phyloP scores from a whole-genome alignment of 2,113 vertebrate species.

The Galemys pyrenaicus region DNA sequence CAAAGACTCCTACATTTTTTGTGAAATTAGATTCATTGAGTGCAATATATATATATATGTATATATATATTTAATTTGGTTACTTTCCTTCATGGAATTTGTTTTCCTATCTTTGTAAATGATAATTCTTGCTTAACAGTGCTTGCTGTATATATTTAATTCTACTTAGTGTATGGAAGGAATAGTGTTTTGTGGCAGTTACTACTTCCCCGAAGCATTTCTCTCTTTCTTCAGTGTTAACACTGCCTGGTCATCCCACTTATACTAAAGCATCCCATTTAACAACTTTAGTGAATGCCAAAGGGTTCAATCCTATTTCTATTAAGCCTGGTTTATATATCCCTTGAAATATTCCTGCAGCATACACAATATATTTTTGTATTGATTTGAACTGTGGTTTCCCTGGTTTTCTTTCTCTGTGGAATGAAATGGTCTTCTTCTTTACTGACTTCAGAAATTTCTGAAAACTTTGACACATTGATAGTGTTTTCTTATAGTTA shows the following conservation, averaged over 20 bases:
- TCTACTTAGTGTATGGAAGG: neutral
- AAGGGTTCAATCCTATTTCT: neutral
- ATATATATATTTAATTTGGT: neutral
- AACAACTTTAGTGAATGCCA: neutral
- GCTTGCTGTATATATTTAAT: neutral
- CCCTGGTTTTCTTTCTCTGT: neutral
- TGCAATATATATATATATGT: too few relatives aligned
- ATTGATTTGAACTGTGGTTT: constrained; percentile 54
- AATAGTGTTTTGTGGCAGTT: neutral
- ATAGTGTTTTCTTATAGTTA: neutral
- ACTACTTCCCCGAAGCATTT: neutral
- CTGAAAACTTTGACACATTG: constrained; percentile 17
- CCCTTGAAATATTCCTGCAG: constrained; percentile 5
- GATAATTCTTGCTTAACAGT: neutral
- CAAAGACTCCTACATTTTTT: neutral
- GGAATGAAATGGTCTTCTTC: neutral
- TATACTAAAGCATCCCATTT: neutral
- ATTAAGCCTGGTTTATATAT: constrained; percentile 42
- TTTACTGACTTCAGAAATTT: constrained; percentile 26
- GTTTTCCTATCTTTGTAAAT: neutral
- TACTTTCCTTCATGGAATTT: neutral
- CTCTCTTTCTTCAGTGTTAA: neutral
- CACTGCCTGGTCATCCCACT: neutral
- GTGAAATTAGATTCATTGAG: neutral
- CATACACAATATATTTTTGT: constrained; percentile 11